phyloP scores from a whole-genome alignment of 2,113 vertebrate genomes.

The Takifugu flavidus region DNA sequence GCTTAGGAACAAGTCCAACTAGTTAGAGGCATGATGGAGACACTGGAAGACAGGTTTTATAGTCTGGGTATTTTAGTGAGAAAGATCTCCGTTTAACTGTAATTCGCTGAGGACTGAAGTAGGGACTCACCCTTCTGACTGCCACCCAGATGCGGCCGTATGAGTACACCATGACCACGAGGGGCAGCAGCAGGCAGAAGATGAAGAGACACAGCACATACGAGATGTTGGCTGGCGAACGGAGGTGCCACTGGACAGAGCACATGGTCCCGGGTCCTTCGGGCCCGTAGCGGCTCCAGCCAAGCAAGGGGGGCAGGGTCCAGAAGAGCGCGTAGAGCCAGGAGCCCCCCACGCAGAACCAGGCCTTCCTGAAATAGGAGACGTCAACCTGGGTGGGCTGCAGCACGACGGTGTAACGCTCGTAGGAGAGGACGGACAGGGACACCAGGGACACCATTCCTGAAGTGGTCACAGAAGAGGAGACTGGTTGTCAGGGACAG shows the following conservation, averaged over 20 bases:
- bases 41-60: too few species aligned
- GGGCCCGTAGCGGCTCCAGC: constrained; percentile 72
- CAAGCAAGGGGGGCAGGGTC: constrained; percentile 67
- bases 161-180: constrained; percentile 66
- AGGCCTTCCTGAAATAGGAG: constrained; percentile 69
- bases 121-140: constrained; percentile 58
- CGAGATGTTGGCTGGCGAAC: constrained; percentile 55
- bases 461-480: constrained; percentile 8
- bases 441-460: constrained; percentile 75
- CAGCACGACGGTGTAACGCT: constrained; percentile 60
- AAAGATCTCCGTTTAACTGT: too few species aligned
- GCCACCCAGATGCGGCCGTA: constrained; percentile 52
- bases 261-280: constrained; percentile 70
- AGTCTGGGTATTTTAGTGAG: too few species aligned
- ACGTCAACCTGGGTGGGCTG: constrained; percentile 49
- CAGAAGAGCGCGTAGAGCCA: constrained; percentile 73
- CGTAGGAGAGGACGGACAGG: constrained; percentile 68
- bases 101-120: not conserved
- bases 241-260: constrained; percentile 68
- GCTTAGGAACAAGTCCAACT: too few species aligned
- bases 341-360: constrained; percentile 61
- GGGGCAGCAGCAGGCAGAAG: constrained; percentile 66
- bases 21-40: too few species aligned
- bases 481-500: not conserved
- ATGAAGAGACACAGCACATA: constrained; percentile 70